Evolutionary conservation across 2,888 invertebrate genomes (phyloP), one percentile per base, ranked within the genome.

Genomic region (Protonemura montana): DNA sequence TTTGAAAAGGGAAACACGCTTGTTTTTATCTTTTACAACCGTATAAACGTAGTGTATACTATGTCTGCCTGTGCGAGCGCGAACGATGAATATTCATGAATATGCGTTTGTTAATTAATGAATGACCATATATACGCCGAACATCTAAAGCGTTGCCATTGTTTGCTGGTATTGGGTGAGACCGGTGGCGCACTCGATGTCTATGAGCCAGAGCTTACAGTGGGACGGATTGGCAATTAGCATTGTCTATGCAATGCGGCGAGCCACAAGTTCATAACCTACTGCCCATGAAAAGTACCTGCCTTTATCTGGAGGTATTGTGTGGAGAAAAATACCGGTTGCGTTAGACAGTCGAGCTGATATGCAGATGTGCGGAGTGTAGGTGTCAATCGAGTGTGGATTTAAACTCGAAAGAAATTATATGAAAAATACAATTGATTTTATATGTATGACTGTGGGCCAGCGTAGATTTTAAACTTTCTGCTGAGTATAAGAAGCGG

Each of bases 251-350:
- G 0, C n/a, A 26, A 27, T 77, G 77, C n/a, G n/a, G n/a, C 28
- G 26, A 35, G 78, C 28, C 25, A 16, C 27, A 16, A 78, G 59
- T 59, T 59, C 59, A 78, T 78, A 78, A 78, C 78, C 78, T 78
- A 78, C 78, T 78, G 78, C 28, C 78, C 78, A 78, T 78, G 26
- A 78, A 78, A 26, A 78, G 26, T 27, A 26, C 78, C 78, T 78
- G 28, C 78, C 28, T 1, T 21, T 16, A 26, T n/a, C 16, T 7
- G 5, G 21, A 76, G 76, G 76, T 78, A n/a, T 27, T 5, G 5
- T 78, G 28, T 78, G 78, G 25, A 13, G 26, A 78, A 78, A 26
- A 26, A 78, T 26, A 78, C 78, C 26, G 78, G 78, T 78, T 78
- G 28, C 28, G 16, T 25, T 78, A 28, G 26, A 28, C 27, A 26